Base-by-base conservation (phyloP, 1,140 invertebrate species). In the Cylas formicarius region DNA sequence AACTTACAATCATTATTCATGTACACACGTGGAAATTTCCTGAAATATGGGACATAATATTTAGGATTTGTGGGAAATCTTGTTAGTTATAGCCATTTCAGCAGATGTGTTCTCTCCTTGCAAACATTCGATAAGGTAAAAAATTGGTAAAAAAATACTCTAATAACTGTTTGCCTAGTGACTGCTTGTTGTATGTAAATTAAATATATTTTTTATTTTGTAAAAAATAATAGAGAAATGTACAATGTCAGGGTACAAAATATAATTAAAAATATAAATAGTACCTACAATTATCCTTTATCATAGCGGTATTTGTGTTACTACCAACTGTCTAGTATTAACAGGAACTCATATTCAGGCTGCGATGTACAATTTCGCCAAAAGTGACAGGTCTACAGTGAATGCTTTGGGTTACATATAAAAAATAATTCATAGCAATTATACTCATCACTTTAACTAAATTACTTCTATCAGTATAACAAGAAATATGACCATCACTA, bases 171-270 rank as follows among this genome's bases (percentile, higher is more conserved):
- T n/a, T n/a, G n/a, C n/a, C n/a, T n/a, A n/a, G n/a, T n/a, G n/a
- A n/a, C n/a, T n/a, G n/a, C n/a, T n/a, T n/a, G n/a, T n/a, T n/a
- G n/a, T n/a, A n/a, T n/a, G n/a, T n/a, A n/a, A n/a, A n/a, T n/a
- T n/a, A n/a, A n/a, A n/a, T n/a, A n/a, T 35, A 24, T 27, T 43
- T 55, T 62, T 61, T 61, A 58, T 60, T 63, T 58, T 60, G 55
- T 58, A 61, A 52, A 61, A 61, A 63, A 61, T 59, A 58, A 54
- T 56, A 59, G 46, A 53, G 44, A 58, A 60, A 56, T 63, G 58
- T 63, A 60, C 58, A 63, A 51, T 61, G 57, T 63, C 59, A 57
- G 46, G 50, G 48, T 61, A 61, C 50, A 63, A 63, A 63, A 56
- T 60, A 56, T 52, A 60, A 60, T 53, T 55, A 53, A 57, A 55